phyloP scores from a whole-genome alignment of 2,888 invertebrate species.

The Drosophila longiperda region DNA sequence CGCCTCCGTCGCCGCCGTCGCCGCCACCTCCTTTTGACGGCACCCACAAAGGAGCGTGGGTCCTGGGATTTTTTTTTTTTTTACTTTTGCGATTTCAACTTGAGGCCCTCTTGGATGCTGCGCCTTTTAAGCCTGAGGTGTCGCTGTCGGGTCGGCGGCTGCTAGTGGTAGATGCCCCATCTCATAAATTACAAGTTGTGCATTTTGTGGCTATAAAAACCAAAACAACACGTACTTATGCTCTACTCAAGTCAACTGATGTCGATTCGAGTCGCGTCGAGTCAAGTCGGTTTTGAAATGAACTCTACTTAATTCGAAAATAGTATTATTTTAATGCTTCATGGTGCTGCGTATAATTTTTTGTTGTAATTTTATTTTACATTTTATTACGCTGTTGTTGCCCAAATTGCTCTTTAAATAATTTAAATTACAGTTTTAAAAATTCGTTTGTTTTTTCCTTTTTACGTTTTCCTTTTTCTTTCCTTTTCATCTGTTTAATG shows the following conservation, averaged over 20 bases:
- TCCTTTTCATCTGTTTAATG: neutral
- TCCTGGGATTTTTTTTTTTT: neutral
- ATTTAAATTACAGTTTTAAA: neutral
- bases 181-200: constrained; percentile 61
- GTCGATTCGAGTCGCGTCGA: neutral
- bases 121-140: constrained; percentile 5
- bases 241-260: neutral
- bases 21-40: neutral
- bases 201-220: constrained; percentile 20
- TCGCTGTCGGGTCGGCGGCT: neutral
- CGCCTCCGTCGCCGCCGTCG: neutral
- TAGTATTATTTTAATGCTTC: constrained; percentile 5
- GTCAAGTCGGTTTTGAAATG: neutral
- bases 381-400: neutral
- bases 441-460: neutral
- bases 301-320: constrained; percentile 8
- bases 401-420: neutral
- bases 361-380: neutral
- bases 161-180: constrained; percentile 1
- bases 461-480: neutral
- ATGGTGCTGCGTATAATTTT: constrained; percentile 1
- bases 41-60: neutral
- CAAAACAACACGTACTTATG: constrained; percentile 17
- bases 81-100: constrained; percentile 4
- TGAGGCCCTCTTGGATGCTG: neutral